Evolutionary conservation across 2,113 vertebrate species (phyloP).

Genomic region (Leucopsar rothschildi): DNA sequence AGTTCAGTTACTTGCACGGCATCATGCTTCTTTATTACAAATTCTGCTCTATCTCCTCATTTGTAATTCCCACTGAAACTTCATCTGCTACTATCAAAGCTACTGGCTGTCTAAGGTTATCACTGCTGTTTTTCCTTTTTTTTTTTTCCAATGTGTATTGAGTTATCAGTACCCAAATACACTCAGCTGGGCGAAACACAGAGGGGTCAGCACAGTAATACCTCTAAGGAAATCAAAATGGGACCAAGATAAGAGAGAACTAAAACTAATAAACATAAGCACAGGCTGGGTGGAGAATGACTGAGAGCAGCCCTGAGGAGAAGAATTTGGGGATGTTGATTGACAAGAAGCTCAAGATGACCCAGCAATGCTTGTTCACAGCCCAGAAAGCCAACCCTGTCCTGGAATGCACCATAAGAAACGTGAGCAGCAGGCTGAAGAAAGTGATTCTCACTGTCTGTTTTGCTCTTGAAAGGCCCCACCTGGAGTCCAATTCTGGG

Average conservation of each 20-base stretch:
- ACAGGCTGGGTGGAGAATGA: background rate
- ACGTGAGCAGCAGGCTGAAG: accelerated
- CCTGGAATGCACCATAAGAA: background rate
- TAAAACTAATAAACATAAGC: background rate
- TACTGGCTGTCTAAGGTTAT: background rate
- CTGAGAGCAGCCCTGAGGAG: background rate
- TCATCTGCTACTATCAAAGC: constrained; percentile 2
- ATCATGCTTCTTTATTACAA: background rate
- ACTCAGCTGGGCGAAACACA: background rate
- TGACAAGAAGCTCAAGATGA: background rate
- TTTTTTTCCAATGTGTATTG: background rate
- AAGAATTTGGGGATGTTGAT: background rate
- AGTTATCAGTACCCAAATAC: background rate
- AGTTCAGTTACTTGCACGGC: background rate
- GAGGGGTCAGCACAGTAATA: background rate
- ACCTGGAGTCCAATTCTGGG: background rate
- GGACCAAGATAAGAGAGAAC: background rate
- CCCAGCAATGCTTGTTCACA: background rate
- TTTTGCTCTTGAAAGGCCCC: background rate
- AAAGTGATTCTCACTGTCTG: background rate
- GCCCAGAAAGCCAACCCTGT: background rate
- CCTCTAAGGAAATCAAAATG: background rate
- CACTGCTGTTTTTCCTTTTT: background rate
- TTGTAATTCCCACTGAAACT: constrained; percentile 46
- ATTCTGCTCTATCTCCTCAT: constrained; percentile 31